Base-by-base conservation (phyloP, 2,888 invertebrate genomes). In the Diplolepis rosae region DNA sequence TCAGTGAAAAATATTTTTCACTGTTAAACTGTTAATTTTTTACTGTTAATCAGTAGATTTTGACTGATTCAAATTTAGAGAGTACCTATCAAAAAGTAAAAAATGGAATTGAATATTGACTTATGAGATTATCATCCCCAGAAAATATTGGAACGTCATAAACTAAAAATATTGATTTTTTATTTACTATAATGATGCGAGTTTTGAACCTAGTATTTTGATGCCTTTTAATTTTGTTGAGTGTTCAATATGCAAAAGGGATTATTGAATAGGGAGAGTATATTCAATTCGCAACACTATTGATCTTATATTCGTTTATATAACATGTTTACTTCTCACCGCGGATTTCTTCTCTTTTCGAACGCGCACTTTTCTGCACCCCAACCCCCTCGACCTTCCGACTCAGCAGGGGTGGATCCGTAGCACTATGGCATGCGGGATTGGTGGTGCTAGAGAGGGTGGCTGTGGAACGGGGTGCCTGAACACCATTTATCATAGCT, bases 401-500 rank as follows among this genome's bases (percentile, higher is more conserved):
- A 72, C 80, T 73, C 79, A 82, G 81, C 83, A 82, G 84, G 84
- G 84, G 83, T 83, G 83, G 78, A 76, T 82, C 75, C 75, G 76
- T 70, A 71, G 71, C 69, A 73, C 65, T 72, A 52, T 70, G 79
- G 77, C 78, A 75, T 74, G 70, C 73, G 72, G 72, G 76, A 78
- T 77, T 61, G 61, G 61, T 27, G 61, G 18, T 39, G 39, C 22
- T 61, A 35, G 24, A 61, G 66, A 73, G 72, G 72, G 77, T 56
- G 74, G 76, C 67, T 77, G 77, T 74, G 79, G 77, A 73, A 76
- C 79, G 78, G 77, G 77, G 78, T 80, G 82, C 75, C 69, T 68
- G 72, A 74, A 70, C 77, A 84, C 82, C 87, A 85, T 88, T 88
- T 85, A 87, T 88, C 87, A 88, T 84, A 77, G 81, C 82, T 82